These are phyloP conservation scores for Chironomus striatipennis DNA, from an alignment of 1,140 invertebrate genomes.

Conservation along the genomic window DNA sequence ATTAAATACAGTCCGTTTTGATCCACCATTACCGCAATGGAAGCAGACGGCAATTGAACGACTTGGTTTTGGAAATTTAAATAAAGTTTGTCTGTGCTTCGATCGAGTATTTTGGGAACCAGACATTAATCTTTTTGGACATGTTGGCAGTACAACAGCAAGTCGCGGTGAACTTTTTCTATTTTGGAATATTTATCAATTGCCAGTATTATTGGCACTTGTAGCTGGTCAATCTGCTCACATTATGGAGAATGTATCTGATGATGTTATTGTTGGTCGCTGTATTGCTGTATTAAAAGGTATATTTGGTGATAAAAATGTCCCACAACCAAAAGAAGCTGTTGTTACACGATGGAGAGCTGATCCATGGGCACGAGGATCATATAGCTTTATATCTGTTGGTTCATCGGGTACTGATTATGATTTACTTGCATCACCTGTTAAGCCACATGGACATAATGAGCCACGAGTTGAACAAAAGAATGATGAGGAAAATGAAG, in stretches of 20 bases:
- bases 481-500: conserved; percentile 32
- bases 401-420: conserved; percentile 96
- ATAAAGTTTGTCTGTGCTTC: conserved; percentile 97
- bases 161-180: conserved; percentile 89
- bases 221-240: conserved; percentile 89
- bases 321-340: too few relatives aligned
- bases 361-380: conserved; percentile 91
- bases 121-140: conserved; percentile 90
- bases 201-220: conserved; percentile 86
- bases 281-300: conserved; percentile 87
- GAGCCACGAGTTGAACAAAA: conserved; percentile 27
- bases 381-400: too few relatives aligned
- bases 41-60: conserved; percentile 86
- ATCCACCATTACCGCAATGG: conserved; percentile 92
- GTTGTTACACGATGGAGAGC: conserved; percentile 93
- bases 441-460: conserved; percentile 47
- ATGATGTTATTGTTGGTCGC: conserved; percentile 96
- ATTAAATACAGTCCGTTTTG: conserved; percentile 79
- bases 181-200: conserved; percentile 96
- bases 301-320: conserved; percentile 86
- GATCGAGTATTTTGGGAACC: conserved; percentile 97
- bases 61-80: conserved; percentile 94
- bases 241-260: conserved; percentile 94
- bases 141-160: conserved; percentile 92
- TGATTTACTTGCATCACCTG: conserved; percentile 86